Evolutionary conservation across 2,797 vertebrate species (phyloP).

Genomic region (Melanogrammus aeglefinus): DNA sequence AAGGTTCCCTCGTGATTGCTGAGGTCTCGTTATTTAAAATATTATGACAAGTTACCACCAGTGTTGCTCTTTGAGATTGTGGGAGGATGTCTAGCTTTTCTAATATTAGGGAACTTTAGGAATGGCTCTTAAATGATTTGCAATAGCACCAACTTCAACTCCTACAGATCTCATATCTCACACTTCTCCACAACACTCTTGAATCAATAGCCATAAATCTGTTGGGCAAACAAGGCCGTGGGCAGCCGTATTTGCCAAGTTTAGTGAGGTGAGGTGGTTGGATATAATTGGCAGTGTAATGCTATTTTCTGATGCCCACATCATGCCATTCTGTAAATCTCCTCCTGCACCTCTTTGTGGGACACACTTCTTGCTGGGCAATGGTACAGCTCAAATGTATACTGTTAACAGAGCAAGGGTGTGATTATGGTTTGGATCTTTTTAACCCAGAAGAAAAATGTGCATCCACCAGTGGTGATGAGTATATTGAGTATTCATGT

Average conservation of each 20-base stretch:
- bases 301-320: neutral
- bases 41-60: no score
- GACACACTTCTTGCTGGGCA: neutral
- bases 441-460: neutral
- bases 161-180: neutral
- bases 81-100: neutral
- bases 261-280: conserved; percentile 22
- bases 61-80: no score
- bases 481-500: neutral
- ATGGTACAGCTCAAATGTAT: neutral
- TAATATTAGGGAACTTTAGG: neutral
- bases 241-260: conserved; percentile 23
- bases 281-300: neutral
- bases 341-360: neutral
- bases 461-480: neutral
- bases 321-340: neutral
- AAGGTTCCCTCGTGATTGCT: no score
- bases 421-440: neutral
- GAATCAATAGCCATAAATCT: conserved; percentile 18
- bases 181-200: neutral
- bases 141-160: neutral
- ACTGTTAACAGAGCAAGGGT: neutral
- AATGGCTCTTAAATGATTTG: neutral
- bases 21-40: no score
- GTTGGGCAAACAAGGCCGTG: conserved; percentile 28